Evolutionary conservation across 2,797 vertebrate species (phyloP), one percentile per base, ranked within the genome.

Genomic region (Manis crassicaudata): DNA sequence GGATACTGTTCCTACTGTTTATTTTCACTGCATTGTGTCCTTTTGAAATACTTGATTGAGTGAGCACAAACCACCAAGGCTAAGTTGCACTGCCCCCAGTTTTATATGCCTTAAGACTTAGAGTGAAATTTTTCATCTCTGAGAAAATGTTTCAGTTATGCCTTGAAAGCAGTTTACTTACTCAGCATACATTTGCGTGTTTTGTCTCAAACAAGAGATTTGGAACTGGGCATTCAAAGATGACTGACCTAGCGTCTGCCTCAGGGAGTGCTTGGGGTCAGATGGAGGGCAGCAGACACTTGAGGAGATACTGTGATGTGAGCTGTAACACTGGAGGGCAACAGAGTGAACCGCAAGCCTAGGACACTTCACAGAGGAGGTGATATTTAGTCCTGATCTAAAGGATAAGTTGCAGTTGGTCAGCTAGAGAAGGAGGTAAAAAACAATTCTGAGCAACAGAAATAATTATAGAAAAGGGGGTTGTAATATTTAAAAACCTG

Each of bases 21-120:
- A 40, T 40, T 96, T n/a, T 17, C 46, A 60, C 58, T 96, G 81
- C 32, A 40, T 62, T 90, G 43, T 91, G 2, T 79, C 35, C 35
- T 94, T 46, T 85, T 76, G 37, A 94, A 94, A 73, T 90, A 35
- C 1, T 54, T 3, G 58, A 68, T 67, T 84, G n/a, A 82, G 25
- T 92, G 73, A 92, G 25, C 16, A 56, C 37, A 46, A 46, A 46
- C 46, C 46, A 58, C 62, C 54, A 82, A 85, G 56, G 32, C 43
- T 87, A 43, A 76, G n/a, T 92, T 83, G 18, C 75, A 52, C 8
- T 62, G 16, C 13, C 2, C 60, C 17, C 4, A 63, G 21, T 68
- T 96, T 62, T 86, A 32, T 72, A 68, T 75, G 67, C 79, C 43
- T 67, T 83, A 90, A 72, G 73, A 91, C 56, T 92, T 58, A 88